Conservation (phyloP, 2,113 vertebrate species). For the Cyphomyrus plagiostoma region DNA sequence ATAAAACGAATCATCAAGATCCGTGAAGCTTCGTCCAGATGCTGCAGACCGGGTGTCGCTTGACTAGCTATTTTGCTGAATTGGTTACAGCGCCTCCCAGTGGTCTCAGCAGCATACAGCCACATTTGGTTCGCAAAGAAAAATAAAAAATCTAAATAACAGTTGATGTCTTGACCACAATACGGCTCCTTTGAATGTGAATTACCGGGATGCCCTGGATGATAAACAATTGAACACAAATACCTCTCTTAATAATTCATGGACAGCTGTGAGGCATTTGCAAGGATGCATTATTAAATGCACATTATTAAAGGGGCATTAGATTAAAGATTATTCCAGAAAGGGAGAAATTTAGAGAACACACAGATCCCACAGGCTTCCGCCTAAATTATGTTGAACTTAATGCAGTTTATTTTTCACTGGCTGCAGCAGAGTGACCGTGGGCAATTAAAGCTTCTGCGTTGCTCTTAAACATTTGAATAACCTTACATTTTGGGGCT, state of each 20-base stretch:
- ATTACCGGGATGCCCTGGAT: not conserved
- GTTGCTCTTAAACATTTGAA: not conserved
- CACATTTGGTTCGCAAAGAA: not conserved
- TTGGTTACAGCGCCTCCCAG: not conserved
- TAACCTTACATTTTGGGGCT: not conserved
- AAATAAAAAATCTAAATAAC: not conserved
- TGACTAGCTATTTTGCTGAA: not conserved
- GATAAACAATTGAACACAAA: not conserved
- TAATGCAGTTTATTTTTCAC: not conserved
- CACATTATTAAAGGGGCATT: not conserved
- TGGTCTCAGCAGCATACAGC: not conserved
- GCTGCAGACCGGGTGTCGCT: not conserved
- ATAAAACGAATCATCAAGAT: not conserved
- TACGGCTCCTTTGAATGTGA: not conserved
- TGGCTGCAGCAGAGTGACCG: not conserved
- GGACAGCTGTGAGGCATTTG: not conserved
- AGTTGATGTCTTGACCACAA: not conserved
- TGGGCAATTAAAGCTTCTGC: not conserved
- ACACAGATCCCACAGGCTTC: not conserved
- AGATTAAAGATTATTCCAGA: not conserved
- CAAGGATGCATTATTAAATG: conserved; percentile 9
- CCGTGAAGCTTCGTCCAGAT: not conserved
- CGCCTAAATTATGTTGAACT: not conserved
- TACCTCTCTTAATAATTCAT: conserved; percentile 2
- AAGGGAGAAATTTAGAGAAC: not conserved